Evolutionary conservation across 1,140 invertebrate genomes (phyloP), one percentile per base, ranked within the genome.

Genomic region (Cherax quadricarinatus): DNA sequence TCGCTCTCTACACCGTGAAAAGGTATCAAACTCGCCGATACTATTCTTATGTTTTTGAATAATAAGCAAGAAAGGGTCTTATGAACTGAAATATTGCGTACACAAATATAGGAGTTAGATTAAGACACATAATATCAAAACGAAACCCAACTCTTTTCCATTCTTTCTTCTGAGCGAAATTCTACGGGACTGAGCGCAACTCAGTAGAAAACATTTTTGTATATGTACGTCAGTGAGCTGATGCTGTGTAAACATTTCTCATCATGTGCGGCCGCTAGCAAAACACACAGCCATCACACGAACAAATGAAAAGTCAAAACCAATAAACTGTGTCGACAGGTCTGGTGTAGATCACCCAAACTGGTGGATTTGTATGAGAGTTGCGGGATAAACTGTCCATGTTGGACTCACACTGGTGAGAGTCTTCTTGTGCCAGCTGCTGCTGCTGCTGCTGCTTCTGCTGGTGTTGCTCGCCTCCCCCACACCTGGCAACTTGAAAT

Each of bases 231-330:
- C 90, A 86, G 90, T 70, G 90, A 91, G 90, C 90, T 91, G 90
- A 91, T 91, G 90, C 90, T 91, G 75, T 86, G 90, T 91, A 91
- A 91, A 91, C 90, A 91, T 91, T 86, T 86, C 90, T 91, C 90
- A 86, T 91, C 90, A 86, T 91, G 90, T 91, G 90, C 90, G 90
- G 79, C 90, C 90, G 90, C 90, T 91, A 86, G 85, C 90, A 91
- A 75, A 91, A 91, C 90, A 91, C 90, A 91, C 90, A 91, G n/a
- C 90, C 90, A 91, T 91, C 90, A 91, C 90, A 91, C 90, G 90
- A 91, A 91, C 90, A 91, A 91, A 91, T 91, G 90, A 91, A 91
- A 91, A 91, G 90, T 91, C 90, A 91, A 86, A 91, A 91, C 90
- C 90, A 91, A 91, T 91, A 91, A 91, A 91, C 90, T 91, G 90